Conservation (phyloP, 2,888 invertebrate genomes). For the Isoperla grammatica region DNA sequence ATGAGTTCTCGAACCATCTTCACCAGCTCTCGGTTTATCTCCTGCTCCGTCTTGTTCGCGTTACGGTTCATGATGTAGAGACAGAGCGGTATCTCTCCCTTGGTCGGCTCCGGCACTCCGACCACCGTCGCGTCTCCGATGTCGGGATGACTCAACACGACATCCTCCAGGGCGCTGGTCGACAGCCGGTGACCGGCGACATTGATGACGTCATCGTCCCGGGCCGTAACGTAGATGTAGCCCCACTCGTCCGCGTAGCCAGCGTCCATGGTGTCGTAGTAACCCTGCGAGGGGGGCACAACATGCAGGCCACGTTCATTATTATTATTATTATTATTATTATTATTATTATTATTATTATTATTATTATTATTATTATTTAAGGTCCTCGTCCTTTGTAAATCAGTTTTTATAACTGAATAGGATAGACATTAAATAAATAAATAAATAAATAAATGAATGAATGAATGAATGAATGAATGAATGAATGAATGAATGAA, state of each 20-base stretch:
- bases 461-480: too few species aligned
- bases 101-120: constrained; percentile 82
- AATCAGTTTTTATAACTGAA: too few species aligned
- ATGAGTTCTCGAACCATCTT: constrained; percentile 58
- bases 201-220: constrained; percentile 93
- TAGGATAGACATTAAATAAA: too few species aligned
- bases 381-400: too few species aligned
- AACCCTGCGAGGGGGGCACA: constrained; percentile 54
- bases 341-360: too few species aligned
- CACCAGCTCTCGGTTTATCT: constrained; percentile 53
- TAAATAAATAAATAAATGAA: too few species aligned
- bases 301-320: not conserved
- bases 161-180: constrained; percentile 85
- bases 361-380: too few species aligned
- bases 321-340: too few species aligned
- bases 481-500: too few species aligned
- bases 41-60: constrained; percentile 46
- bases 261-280: constrained; percentile 93
- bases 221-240: constrained; percentile 80
- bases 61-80: constrained; percentile 71
- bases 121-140: constrained; percentile 85
- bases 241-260: constrained; percentile 80
- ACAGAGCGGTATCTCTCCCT: constrained; percentile 87
- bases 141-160: constrained; percentile 77
- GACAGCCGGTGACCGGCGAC: constrained; percentile 91